A percentile compares a stretch with the other conserved stretches of the same genome.
Conservation (phyloP, 64 coral and sea anemone species). For the Orbicella faveolata region DNA sequence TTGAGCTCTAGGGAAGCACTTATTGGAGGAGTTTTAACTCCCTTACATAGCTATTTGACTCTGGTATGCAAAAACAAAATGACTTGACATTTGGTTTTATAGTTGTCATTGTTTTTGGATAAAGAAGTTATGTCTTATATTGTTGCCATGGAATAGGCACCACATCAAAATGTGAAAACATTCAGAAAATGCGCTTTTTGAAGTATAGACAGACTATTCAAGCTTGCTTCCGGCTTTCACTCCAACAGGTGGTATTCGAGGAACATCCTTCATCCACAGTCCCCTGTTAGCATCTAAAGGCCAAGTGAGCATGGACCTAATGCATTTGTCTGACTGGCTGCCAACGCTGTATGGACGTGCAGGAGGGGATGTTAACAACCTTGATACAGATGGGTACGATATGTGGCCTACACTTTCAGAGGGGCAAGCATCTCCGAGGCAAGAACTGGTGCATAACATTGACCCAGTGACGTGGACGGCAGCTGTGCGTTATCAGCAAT, state of each 20-base stretch:
- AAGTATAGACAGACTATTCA: neutral
- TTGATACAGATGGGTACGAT: constrained; percentile 6
- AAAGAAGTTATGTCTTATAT: no score
- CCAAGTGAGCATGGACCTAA: constrained; percentile 33
- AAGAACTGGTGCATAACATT: constrained; percentile 66
- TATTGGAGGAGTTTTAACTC: no score
- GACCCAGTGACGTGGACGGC: constrained; percentile 39
- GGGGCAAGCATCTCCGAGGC: constrained; percentile 30
- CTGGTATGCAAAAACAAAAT: no score
- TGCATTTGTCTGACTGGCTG: constrained; percentile 6
- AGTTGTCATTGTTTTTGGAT: no score
- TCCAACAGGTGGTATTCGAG: neutral
- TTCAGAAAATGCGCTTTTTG: neutral
- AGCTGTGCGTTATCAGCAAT: constrained; percentile 53
- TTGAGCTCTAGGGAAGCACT: no score
- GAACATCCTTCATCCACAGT: constrained; percentile 2
- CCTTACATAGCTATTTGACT: no score
- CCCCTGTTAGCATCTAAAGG: constrained; percentile 7
- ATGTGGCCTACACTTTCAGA: constrained; percentile 55
- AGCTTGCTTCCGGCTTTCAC: no score
- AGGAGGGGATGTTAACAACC: neutral
- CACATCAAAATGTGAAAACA: no score
- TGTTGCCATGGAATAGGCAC: no score
- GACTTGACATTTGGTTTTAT: no score
- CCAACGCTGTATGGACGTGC: constrained; percentile 6